These are phyloP conservation scores for Chionomys nivalis DNA, from an alignment of 2,113 vertebrate genomes.

Conservation along the genomic window DNA sequence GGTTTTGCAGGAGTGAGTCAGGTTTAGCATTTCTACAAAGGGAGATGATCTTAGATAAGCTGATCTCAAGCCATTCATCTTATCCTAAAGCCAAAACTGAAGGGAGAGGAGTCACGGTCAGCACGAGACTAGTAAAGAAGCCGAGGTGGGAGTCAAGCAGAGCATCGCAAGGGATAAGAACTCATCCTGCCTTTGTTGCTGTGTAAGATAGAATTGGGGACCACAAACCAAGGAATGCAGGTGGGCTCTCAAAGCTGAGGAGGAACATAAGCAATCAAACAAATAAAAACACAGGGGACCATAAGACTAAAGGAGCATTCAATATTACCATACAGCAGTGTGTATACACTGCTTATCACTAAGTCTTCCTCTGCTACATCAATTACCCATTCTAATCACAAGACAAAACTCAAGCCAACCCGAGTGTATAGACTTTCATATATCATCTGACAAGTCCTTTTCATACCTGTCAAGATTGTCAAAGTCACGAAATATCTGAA, in stretches of 20 bases:
- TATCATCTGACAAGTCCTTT: too few relatives aligned
- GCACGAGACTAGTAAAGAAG: not conserved
- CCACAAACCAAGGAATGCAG: too few relatives aligned
- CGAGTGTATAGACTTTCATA: not conserved
- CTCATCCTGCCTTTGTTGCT: not conserved
- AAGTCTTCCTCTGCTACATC: not conserved
- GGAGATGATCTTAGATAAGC: not conserved
- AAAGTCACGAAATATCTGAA: not conserved
- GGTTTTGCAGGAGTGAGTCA: not conserved
- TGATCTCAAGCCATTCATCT: not conserved
- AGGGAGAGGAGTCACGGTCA: not conserved
- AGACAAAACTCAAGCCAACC: not conserved
- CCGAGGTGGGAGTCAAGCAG: not conserved
- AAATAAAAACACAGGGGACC: too few relatives aligned
- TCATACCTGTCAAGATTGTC: not conserved
- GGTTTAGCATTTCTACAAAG: not conserved
- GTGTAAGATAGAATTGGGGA: not conserved
- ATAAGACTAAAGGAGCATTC: not conserved
- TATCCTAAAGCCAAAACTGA: not conserved
- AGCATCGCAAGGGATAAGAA: rapidly evolving
- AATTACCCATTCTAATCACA: not conserved
- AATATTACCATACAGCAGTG: not conserved
- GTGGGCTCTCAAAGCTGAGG: not conserved
- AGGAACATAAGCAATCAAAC: not conserved
- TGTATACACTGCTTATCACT: not conserved